phyloP scores from a whole-genome alignment of 2,113 vertebrate genomes.

The Eublepharis macularius region DNA sequence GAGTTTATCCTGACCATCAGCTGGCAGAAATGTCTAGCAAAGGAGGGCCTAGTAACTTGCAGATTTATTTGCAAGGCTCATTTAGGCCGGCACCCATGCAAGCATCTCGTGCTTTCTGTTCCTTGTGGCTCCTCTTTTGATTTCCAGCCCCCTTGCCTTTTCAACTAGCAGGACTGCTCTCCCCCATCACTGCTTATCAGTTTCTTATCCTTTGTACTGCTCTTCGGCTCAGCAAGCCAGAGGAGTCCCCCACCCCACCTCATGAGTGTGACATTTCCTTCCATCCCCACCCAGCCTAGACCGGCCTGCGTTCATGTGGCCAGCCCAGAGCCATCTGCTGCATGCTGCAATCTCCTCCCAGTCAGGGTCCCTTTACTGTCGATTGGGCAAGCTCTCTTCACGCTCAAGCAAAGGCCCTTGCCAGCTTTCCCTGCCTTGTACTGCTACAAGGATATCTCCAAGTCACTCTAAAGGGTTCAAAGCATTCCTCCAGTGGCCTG shows the following conservation, averaged over 20 bases:
- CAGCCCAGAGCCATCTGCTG: conserved; percentile 2
- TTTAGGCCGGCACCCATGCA: too few species aligned
- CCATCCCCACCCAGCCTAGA: background rate
- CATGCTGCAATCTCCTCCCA: background rate
- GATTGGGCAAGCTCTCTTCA: conserved; percentile 2
- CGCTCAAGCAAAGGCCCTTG: conserved; percentile 4
- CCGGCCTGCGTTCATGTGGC: background rate
- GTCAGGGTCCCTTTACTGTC: rapidly evolving
- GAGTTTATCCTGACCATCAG: too few species aligned
- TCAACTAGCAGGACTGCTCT: background rate
- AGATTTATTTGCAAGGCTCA: too few species aligned
- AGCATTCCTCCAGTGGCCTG: background rate
- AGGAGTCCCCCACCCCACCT: background rate
- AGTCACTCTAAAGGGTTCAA: background rate
- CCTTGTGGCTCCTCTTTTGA: too few species aligned
- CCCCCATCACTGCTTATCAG: background rate
- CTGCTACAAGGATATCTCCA: conserved; percentile 13
- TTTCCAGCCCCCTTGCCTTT: background rate
- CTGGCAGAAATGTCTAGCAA: too few species aligned
- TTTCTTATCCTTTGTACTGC: background rate
- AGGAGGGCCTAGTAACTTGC: too few species aligned
- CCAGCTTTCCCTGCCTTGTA: conserved; percentile 16
- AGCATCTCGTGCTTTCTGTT: too few species aligned
- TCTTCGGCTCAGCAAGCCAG: rapidly evolving
- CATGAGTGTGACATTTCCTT: background rate